Conservation (phyloP, 2,113 vertebrate genomes). For the Phodopus roborovskii region DNA sequence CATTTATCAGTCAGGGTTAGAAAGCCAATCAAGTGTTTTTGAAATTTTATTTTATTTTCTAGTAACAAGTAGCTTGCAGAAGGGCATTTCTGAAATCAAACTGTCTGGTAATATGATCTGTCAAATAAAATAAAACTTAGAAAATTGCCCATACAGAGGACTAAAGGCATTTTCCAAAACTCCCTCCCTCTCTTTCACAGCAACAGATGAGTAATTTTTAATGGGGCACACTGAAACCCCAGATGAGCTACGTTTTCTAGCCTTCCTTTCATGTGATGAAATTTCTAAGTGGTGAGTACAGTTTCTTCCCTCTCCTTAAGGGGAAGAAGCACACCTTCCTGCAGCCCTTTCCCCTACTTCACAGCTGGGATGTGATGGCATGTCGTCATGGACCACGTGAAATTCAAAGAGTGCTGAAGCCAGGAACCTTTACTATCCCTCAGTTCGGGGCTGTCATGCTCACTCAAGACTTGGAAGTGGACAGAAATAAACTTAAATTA, state of each 20-base stretch:
- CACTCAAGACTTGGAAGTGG: not conserved
- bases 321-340: not conserved
- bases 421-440: not conserved
- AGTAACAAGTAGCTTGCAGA: not conserved
- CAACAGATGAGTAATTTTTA: not conserved
- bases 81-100: constrained; percentile 11
- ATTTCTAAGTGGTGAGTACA: not conserved
- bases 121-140: constrained; percentile 23
- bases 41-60: constrained; percentile 47
- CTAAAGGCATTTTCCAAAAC: not conserved
- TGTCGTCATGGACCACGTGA: not conserved
- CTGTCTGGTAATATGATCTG: not conserved
- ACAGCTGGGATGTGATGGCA: not conserved
- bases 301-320: not conserved
- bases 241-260: not conserved
- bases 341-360: not conserved
- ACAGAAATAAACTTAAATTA: not conserved
- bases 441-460: not conserved
- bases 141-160: not conserved
- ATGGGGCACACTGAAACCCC: not conserved
- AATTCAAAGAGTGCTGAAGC: not conserved
- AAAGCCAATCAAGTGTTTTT: not conserved
- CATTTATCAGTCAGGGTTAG: not conserved
- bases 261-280: not conserved
- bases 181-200: not conserved